Percentiles rank a stretch among this genome's conserved stretches.
Evolutionary conservation across 1,140 invertebrate genomes (phyloP).

Genomic region (Bombus affinis): DNA sequence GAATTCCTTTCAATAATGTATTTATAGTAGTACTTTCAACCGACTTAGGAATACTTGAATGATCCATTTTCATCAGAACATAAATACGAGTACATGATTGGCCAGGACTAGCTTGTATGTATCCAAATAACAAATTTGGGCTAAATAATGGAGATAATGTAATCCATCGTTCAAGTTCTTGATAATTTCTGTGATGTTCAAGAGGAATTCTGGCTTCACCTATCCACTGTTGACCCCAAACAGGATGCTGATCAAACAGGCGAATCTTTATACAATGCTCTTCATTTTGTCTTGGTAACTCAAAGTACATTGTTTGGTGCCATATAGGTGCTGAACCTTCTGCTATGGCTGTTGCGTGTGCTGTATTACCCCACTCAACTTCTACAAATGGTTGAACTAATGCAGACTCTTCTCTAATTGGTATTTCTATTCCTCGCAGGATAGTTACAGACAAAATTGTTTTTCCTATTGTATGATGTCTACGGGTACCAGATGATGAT

Average conservation of each 20-base stretch:
- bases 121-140: conserved; percentile 77
- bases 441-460: conserved; percentile 75
- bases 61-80: conserved; percentile 78
- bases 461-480: conserved; percentile 65
- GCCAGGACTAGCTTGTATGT: conserved; percentile 78
- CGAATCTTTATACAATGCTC: conserved; percentile 75
- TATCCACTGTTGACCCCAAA: conserved; percentile 80
- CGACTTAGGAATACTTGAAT: conserved; percentile 62
- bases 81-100: conserved; percentile 78
- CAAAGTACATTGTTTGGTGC: conserved; percentile 79
- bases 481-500: conserved; percentile 55
- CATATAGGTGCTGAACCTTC: conserved; percentile 79
- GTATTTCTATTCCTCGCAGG: conserved; percentile 78
- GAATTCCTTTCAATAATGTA: conserved; percentile 75
- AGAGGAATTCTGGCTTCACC: conserved; percentile 77
- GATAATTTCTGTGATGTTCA: conserved; percentile 75
- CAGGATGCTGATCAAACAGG: conserved; percentile 79
- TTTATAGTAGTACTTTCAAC: conserved; percentile 71
- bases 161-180: conserved; percentile 80
- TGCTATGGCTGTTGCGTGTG: conserved; percentile 70
- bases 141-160: conserved; percentile 74
- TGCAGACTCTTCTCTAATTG: conserved; percentile 79
- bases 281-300: conserved; percentile 69
- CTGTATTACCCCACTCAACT: conserved; percentile 76
- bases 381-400: conserved; percentile 77